Evolutionary conservation across 2,888 invertebrate species (phyloP).

Genomic region (Ophion obscuratus): DNA sequence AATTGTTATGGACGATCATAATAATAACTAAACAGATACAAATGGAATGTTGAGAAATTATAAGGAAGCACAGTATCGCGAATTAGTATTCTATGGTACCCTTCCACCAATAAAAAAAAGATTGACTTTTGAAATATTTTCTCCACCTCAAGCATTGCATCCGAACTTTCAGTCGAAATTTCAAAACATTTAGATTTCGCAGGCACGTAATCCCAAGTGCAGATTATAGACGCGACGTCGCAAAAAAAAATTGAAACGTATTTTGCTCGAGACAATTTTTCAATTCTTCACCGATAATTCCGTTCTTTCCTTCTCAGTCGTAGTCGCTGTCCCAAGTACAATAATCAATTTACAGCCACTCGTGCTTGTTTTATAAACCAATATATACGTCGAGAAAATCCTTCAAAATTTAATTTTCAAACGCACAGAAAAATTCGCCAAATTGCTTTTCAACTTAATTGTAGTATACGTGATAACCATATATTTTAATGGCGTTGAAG

Average conservation of each 20-base stretch:
- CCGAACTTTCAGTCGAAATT: too few species aligned
- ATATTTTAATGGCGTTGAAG: too few species aligned
- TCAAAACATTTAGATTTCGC: too few species aligned
- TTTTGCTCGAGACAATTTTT: neutral
- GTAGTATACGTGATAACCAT: too few species aligned
- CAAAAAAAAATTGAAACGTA: neutral
- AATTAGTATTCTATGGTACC: neutral
- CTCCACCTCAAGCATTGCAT: too few species aligned
- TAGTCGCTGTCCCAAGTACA: neutral
- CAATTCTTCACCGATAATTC: neutral
- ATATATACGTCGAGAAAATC: neutral
- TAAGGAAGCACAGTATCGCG: neutral
- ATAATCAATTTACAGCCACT: neutral
- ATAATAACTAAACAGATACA: neutral
- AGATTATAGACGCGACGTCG: too few species aligned
- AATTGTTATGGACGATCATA: neutral
- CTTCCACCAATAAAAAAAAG: neutral
- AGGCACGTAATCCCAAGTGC: neutral
- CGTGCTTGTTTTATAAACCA: neutral
- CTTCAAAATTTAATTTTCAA: too few species aligned
- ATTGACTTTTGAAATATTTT: neutral
- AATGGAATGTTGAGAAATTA: neutral
- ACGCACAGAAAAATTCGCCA: neutral
- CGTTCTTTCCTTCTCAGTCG: neutral
- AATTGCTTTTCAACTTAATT: neutral